Percentiles rank a stretch among this genome's conserved stretches.
These are phyloP conservation scores for Tyrannus savana DNA, from an alignment of 2,113 vertebrate genomes.

Conservation along the genomic window DNA sequence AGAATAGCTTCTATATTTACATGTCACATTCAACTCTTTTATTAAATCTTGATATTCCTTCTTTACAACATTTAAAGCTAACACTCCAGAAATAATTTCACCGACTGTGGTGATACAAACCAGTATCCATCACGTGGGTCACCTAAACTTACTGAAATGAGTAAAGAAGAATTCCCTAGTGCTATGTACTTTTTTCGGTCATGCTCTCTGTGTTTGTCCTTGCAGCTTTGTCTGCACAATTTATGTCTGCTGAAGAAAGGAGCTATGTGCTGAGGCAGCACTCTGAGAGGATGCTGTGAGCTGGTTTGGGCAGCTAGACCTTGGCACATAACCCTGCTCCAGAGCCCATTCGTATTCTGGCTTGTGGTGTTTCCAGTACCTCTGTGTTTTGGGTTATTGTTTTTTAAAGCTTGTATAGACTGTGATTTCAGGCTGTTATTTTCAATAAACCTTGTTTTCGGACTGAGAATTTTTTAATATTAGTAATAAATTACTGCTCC, in stretches of 20 bases:
- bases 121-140: neutral
- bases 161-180: neutral
- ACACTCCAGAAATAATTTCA: neutral
- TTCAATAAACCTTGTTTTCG: neutral
- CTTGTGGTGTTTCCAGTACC: neutral
- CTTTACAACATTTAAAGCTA: neutral
- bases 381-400: neutral
- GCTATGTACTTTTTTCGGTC: neutral
- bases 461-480: neutral
- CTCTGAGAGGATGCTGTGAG: neutral
- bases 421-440: neutral
- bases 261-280: conserved; percentile 2
- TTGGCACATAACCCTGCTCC: neutral
- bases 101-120: neutral
- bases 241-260: neutral
- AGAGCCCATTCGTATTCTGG: rapidly evolving
- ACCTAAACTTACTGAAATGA: neutral
- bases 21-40: neutral
- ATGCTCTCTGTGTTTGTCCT: neutral
- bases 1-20: neutral
- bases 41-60: neutral
- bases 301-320: neutral
- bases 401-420: neutral
- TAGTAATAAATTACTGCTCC: neutral
- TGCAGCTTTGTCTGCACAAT: neutral